Base-by-base conservation (phyloP, 1,140 invertebrate species). In the Leucophenga varia region DNA sequence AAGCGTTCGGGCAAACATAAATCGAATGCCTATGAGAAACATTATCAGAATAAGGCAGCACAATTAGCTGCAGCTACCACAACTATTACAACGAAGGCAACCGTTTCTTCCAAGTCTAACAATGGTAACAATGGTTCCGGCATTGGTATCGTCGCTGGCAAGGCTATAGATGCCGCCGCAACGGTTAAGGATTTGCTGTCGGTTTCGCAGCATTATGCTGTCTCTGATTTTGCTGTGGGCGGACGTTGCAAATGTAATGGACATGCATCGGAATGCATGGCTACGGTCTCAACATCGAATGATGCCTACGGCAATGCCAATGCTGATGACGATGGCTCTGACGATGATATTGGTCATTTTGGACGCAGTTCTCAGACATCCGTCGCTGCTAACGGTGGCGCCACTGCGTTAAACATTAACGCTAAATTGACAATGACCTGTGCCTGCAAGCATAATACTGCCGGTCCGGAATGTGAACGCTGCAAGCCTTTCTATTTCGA, bases 401-500 rank as follows among this genome's bases (percentile, higher is more conserved):
- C 6, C 79, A 84, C 65, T 78, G 34, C 63, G 64, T 25, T 25
- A 25, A n/a, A 25, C 17, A 38, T 69, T 39, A 59, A 52, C 41
- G 51, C 59, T 49, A 72, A 72, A 34, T 48, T 72, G 56, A 76
- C 85, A 57, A 79, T 93, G 59, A 82, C 82, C 2, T 99, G 97
- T 79, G 95, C 98, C 64, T 99, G 97, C 79, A 90, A 90, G 68
- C 97, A 99, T 79, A 99, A 99, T 78, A 99, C 97, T 7, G 95
- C 93, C 7, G 97, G 97, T 31, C 81, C 88, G 22, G 97, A 99
- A 78, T 99, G 97, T 82, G 97, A 99, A 80, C 83, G 93, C 57
- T 99, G 97, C 82, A 97, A 96, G 78, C 91, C 91, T 20, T 99
- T 99, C 83, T 93, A 97, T 81, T 98, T 97, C 77, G 97, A 99